Base-by-base conservation (phyloP, 1,140 invertebrate genomes). In the Bombus turneri region DNA sequence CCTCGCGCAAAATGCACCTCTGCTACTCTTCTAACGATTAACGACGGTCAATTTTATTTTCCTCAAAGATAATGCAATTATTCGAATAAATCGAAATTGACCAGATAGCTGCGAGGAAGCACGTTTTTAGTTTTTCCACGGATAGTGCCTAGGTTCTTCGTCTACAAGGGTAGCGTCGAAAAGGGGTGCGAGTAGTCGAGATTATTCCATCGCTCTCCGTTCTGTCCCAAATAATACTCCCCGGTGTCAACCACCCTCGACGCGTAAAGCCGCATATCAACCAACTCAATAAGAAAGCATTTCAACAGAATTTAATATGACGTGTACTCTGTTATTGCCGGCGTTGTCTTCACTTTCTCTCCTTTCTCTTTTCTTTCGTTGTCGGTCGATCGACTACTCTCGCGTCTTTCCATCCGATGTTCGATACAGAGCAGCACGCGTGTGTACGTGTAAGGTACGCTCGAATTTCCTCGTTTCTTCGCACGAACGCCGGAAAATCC, bases 271-370 rank as follows among this genome's bases (percentile, higher is more conserved):
- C 85, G 79, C 85, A 71, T 88, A 85, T 87, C 81, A 91, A 92
- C 88, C 80, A 80, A 64, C 59, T 85, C 85, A 84, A 91, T 91
- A 91, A 91, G 91, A 92, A 91, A 91, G 69, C 89, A 39, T 15
- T 53, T 53, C 47, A 53, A 22, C 47, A n/a, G 86, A 90, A 88
- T 91, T 90, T 92, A 92, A 92, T 92, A 92, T 91, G 91, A 92
- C 89, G 86, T 91, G 88, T 90, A 91, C 69, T 71, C 81, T 83
- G 88, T 92, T 92, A 92, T 91, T 91, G 90, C 89, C 80, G 37
- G 12, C 72, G 85, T 85, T 81, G 69, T 90, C 86, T 88, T 87
- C 76, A 84, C 86, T 89, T 89, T 90, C 85, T 64, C 66, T 73
- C 47, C 73, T 74, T 39, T 66, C 39, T 64, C n/a, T 73, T 83